Evolutionary conservation across 2,888 invertebrate species (phyloP).

Genomic region (Brachypalpus laphriformis): DNA sequence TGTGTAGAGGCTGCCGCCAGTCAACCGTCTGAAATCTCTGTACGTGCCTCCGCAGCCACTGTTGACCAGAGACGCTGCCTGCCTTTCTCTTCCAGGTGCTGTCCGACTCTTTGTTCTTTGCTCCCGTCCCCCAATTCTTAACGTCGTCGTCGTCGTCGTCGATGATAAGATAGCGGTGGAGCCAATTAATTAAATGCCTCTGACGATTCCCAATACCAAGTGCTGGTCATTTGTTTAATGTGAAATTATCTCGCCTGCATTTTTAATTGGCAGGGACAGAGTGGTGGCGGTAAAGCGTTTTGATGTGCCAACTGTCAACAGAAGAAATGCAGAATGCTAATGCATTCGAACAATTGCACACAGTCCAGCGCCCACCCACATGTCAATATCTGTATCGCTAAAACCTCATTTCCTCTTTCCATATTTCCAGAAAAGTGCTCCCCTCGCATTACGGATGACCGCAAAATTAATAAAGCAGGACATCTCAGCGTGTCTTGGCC

Average conservation of each 20-base stretch:
- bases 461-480: conserved; percentile 70
- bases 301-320: conserved; percentile 11
- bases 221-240: conserved; percentile 52
- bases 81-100: conserved; percentile 33
- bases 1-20: neutral
- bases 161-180: conserved; percentile 59
- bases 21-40: conserved; percentile 21
- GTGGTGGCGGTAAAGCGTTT: conserved; percentile 24
- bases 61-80: neutral
- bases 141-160: neutral
- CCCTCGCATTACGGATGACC: conserved; percentile 53
- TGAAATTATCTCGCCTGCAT: conserved; percentile 52
- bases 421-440: conserved; percentile 39
- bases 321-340: conserved; percentile 24
- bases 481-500: conserved; percentile 46
- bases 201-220: conserved; percentile 25
- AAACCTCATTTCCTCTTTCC: conserved; percentile 48
- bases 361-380: conserved; percentile 57
- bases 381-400: conserved; percentile 25
- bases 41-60: neutral
- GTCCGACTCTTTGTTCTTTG: neutral
- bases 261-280: conserved; percentile 39
- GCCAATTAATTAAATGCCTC: conserved; percentile 67
- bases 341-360: conserved; percentile 13
- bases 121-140: conserved; percentile 29